Evolutionary conservation across 2,888 invertebrate genomes (phyloP).

Genomic region (Cosmia pyralina): DNA sequence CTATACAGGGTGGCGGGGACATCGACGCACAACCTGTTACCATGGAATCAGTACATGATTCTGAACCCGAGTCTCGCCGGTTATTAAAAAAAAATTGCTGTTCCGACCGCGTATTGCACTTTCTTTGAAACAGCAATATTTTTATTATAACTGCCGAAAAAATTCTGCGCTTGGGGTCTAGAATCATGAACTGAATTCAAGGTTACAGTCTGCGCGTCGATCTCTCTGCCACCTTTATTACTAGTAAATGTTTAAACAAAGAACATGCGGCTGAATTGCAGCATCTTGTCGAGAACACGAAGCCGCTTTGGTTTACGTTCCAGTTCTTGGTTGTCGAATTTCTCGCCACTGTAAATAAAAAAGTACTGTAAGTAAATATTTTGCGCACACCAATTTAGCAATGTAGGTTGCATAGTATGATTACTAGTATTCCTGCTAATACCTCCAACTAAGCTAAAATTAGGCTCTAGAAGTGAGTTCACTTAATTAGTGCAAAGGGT

Average conservation of each 20-base stretch:
- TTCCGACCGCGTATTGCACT: too few relatives aligned
- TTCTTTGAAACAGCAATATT: too few relatives aligned
- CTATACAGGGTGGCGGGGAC: not conserved
- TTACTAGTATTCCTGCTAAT: not conserved
- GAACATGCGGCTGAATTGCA: constrained; percentile 92
- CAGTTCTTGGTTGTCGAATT: constrained; percentile 86
- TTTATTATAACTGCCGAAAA: too few relatives aligned
- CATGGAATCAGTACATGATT: too few relatives aligned
- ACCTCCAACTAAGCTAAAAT: not conserved
- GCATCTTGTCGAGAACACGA: constrained; percentile 88
- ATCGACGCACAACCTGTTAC: too few relatives aligned
- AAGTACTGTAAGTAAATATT: not conserved
- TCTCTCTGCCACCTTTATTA: not conserved
- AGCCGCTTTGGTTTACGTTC: constrained; percentile 86
- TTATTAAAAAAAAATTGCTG: too few relatives aligned
- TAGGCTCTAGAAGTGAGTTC: not conserved
- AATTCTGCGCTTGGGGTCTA: too few relatives aligned
- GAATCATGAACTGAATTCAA: too few relatives aligned
- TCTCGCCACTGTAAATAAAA: constrained; percentile 80
- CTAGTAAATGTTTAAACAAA: constrained; percentile 89
- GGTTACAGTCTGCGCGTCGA: too few relatives aligned
- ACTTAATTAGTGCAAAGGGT: not conserved
- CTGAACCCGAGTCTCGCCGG: too few relatives aligned
- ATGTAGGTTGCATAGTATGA: not conserved
- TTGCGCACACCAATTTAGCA: not conserved